Percentiles rank a stretch among this genome's conserved stretches.
These are phyloP conservation scores for Pterocles gutturalis DNA, from an alignment of 2,113 vertebrate species.

Conservation along the genomic window DNA sequence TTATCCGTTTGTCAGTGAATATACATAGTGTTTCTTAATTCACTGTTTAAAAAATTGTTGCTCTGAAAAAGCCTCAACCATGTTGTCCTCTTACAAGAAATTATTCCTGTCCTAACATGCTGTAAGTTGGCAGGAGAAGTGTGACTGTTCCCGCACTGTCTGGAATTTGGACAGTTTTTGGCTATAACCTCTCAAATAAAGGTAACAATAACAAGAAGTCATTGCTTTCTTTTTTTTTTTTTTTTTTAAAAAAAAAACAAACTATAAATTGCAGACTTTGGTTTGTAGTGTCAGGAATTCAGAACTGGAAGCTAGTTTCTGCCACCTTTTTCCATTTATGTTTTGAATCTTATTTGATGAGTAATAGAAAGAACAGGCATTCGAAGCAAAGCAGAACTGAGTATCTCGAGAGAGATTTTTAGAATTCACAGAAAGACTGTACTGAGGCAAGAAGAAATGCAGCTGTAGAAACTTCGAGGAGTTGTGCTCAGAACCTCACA, in stretches of 20 bases:
- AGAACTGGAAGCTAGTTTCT: slow-evolving; percentile 62
- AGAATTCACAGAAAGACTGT: not conserved
- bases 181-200: slow-evolving; percentile 70
- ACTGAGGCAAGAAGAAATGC: not conserved
- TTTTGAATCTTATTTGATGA: slow-evolving; percentile 35
- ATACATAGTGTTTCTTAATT: not conserved
- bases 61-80: slow-evolving; percentile 14
- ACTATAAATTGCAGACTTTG: slow-evolving; percentile 60
- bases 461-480: not conserved
- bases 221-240: slow-evolving; percentile 34
- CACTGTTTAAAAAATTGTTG: not conserved
- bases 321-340: slow-evolving; percentile 33
- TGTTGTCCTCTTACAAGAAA: slow-evolving; percentile 38
- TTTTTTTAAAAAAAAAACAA: not conserved
- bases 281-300: slow-evolving; percentile 49
- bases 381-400: not conserved
- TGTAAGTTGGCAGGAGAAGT: slow-evolving; percentile 41
- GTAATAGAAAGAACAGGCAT: not conserved
- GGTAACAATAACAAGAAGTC: slow-evolving; percentile 71
- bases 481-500: not conserved
- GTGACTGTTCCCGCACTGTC: slow-evolving; percentile 61
- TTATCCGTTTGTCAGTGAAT: not conserved
- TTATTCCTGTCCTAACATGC: slow-evolving; percentile 58
- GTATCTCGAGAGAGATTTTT: not conserved
- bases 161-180: slow-evolving; percentile 73